phyloP scores from a whole-genome alignment of 2,797 vertebrate species.

The Propithecus deckenii region DNA sequence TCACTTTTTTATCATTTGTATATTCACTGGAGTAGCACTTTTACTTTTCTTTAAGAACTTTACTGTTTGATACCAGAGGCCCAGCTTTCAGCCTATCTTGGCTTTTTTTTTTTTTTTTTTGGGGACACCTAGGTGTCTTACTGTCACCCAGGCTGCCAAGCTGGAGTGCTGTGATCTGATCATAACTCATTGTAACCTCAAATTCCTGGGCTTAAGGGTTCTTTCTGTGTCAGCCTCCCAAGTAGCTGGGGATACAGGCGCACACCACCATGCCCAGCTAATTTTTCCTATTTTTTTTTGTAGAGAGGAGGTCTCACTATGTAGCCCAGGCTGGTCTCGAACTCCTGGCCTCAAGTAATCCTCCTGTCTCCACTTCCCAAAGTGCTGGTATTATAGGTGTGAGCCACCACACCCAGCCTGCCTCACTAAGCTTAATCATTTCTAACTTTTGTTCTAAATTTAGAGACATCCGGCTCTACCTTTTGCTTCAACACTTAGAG shows the following conservation, averaged over 20 bases:
- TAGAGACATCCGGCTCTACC: neutral
- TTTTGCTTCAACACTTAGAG: neutral
- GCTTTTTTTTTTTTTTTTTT: neutral
- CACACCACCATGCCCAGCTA: neutral
- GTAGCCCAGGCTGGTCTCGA: neutral
- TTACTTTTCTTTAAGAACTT: neutral
- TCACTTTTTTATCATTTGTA: neutral
- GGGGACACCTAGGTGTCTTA: neutral
- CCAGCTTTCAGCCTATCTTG: neutral
- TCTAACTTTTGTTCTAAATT: neutral
- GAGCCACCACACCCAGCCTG: neutral
- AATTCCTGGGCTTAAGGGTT: neutral
- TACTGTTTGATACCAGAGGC: neutral
- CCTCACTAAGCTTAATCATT: neutral
- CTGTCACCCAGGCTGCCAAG: neutral
- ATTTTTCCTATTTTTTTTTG: neutral
- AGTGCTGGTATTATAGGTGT: neutral
- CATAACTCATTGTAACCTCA: neutral
- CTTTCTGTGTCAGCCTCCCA: neutral
- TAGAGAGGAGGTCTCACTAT: neutral
- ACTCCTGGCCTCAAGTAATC: neutral
- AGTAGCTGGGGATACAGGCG: neutral
- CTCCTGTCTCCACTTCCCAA: neutral
- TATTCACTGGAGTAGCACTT: neutral
- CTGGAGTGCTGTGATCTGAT: neutral